Base-by-base conservation (phyloP, 2,888 invertebrate species). In the Athalia circularis region DNA sequence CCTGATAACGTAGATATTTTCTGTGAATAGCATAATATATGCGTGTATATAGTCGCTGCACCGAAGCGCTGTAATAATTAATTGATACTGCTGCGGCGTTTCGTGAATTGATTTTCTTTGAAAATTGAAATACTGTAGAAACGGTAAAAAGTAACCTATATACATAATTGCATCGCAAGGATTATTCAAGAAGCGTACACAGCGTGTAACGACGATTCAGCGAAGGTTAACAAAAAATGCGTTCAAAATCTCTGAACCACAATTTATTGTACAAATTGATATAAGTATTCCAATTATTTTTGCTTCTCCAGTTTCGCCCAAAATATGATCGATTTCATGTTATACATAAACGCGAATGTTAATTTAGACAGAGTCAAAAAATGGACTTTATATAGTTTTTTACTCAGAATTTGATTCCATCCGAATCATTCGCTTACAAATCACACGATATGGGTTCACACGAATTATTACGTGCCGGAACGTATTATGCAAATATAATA, bases 1-100 rank as follows among this genome's bases (percentile, higher is more conserved):
- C 72, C 72, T 72, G 72, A 72, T 72, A 11, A 43, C 15, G 45
- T 8, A 47, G 45, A 52, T 47, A 29, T 29, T 29, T 29, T 29
- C 29, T 29, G 29, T 29, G 29, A 29, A 29, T 29, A 29, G 29
- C 29, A n/a, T n/a, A n/a, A n/a, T 29, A 29, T 29, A 29, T 29
- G 29, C 29, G 29, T 29, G 29, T 29, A 29, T 29, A 29, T 29
- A 29, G 29, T 29, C 29, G 29, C 29, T 29, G 29, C 29, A 29
- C 1, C 29, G 29, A 29, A 29, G 29, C 29, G 29, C 29, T 29
- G 29, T 1, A 29, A 29, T 29, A 29, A 29, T 29, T 29, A 29
- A 29, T 29, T 29, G 2, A 29, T 29, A 29, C 29, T 29, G 29
- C 29, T 29, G 29, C 29, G 2, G 29, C 29, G 29, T 29, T 29